Conservation (phyloP, 1,140 invertebrate genomes). For the Tetramorium alpestre region DNA sequence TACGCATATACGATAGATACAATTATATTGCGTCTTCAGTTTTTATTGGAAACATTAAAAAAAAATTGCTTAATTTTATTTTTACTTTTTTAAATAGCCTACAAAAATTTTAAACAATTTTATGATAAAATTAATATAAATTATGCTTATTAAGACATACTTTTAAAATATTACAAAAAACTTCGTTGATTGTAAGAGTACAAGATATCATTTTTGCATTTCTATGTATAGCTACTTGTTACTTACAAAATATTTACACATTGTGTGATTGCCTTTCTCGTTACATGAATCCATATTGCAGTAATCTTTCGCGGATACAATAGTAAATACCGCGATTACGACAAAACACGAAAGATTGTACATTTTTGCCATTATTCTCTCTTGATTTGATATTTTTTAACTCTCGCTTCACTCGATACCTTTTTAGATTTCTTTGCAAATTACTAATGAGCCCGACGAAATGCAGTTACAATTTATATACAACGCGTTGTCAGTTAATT, state of each 20-base stretch:
- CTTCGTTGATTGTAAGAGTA: not conserved
- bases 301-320: not conserved
- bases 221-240: not conserved
- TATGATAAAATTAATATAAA: too few relatives aligned
- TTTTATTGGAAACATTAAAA: too few relatives aligned
- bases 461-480: conserved; percentile 32
- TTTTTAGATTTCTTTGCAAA: not conserved
- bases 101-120: too few relatives aligned
- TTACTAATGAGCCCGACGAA: not conserved
- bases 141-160: too few relatives aligned
- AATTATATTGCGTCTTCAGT: too few relatives aligned
- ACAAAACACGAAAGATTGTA: not conserved
- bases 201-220: not conserved
- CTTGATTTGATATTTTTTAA: not conserved
- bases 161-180: too few relatives aligned
- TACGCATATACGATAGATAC: too few relatives aligned
- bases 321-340: not conserved
- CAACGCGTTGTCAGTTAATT: not conserved
- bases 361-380: conserved; percentile 2
- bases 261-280: not conserved
- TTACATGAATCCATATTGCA: conserved; percentile 10
- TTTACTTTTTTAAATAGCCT: too few relatives aligned
- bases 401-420: not conserved
- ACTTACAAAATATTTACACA: conserved; percentile 46
- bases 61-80: too few relatives aligned